Conservation (phyloP, 2,888 invertebrate species). For the Sisyra terminalis region DNA sequence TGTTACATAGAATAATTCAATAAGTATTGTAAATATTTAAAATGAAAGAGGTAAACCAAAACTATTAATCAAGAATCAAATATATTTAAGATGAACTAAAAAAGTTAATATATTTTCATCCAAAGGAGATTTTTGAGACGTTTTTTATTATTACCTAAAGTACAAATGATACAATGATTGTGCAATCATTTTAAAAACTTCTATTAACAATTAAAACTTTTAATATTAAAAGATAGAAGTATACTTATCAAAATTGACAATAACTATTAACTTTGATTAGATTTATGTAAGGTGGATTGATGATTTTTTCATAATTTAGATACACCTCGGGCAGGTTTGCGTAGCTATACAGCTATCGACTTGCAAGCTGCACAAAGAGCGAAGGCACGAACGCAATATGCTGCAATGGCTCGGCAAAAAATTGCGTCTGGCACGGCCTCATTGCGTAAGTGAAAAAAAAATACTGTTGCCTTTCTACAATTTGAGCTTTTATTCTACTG, state of each 20-base stretch:
- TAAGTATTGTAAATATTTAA: too few relatives aligned
- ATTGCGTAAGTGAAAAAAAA: slow-evolving; percentile 45
- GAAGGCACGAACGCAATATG: slow-evolving; percentile 66
- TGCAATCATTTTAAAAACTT: background rate
- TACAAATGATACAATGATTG: too few relatives aligned
- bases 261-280: slow-evolving; percentile 16
- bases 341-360: slow-evolving; percentile 89
- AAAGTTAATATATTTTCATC: too few relatives aligned
- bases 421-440: slow-evolving; percentile 44
- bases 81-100: too few relatives aligned
- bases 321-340: slow-evolving; percentile 33
- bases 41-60: too few relatives aligned
- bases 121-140: too few relatives aligned
- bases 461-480: too few relatives aligned
- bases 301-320: background rate
- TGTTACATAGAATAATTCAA: too few relatives aligned
- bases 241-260: background rate
- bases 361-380: slow-evolving; percentile 81
- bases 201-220: background rate
- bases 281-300: slow-evolving; percentile 3
- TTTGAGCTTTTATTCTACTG: too few relatives aligned
- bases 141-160: too few relatives aligned
- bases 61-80: too few relatives aligned
- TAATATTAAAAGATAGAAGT: background rate
- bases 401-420: slow-evolving; percentile 63